A percentile compares a stretch with the other conserved stretches of the same genome.
Conservation (phyloP, 2,113 vertebrate genomes). For the Mirounga angustirostris region DNA sequence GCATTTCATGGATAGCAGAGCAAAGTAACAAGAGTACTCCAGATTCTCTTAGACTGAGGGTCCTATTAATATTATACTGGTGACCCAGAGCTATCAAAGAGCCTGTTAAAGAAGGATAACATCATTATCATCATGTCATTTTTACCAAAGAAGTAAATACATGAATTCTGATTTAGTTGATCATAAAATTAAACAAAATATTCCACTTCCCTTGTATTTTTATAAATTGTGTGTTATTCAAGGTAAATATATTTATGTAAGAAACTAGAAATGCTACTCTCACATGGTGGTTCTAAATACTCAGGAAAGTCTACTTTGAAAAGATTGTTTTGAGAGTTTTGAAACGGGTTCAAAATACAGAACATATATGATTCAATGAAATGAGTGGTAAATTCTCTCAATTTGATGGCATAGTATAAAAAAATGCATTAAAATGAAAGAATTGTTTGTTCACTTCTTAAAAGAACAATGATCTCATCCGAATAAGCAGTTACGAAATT, state of each 20-base stretch:
- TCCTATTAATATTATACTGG: not conserved
- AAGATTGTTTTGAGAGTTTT: not conserved
- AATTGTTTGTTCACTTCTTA: not conserved
- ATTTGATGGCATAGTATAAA: not conserved
- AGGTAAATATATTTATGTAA: conserved; percentile 6
- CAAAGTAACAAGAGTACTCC: not conserved
- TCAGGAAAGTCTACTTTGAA: not conserved
- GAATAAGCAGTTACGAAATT: not conserved
- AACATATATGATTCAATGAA: not conserved
- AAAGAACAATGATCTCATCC: not conserved
- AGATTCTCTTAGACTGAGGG: not conserved
- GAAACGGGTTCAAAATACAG: not conserved
- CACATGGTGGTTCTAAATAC: not conserved
- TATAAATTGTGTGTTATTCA: conserved; percentile 19
- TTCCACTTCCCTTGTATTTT: not conserved
- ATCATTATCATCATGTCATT: conserved; percentile 36
- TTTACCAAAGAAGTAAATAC: conserved; percentile 1
- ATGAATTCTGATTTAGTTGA: not conserved
- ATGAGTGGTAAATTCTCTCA: not conserved
- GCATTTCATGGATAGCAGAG: not conserved
- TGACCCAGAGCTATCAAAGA: not conserved
- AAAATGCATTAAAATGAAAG: conserved; percentile 1
- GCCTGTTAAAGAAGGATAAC: not conserved
- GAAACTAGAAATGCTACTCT: conserved; percentile 9
- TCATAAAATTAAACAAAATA: conserved; percentile 39